Base-by-base conservation (phyloP, 2,888 invertebrate species). In the Meganola albula region DNA sequence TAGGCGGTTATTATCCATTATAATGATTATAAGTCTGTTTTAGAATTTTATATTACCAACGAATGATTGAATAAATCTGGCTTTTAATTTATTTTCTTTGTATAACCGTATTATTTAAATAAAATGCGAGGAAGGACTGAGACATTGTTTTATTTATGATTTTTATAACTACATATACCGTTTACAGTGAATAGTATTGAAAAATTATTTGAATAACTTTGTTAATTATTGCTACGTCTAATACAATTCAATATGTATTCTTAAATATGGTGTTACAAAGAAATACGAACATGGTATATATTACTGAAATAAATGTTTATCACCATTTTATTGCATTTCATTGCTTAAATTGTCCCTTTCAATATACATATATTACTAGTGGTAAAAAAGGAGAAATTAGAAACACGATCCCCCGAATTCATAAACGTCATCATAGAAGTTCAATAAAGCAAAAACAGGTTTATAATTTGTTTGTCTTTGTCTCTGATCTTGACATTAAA, bases 21-120 rank as follows among this genome's bases (percentile, higher is more conserved):
- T 71, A 62, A 71, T 63, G 54, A 76, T 69, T 74, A 73, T 71
- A 77, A 80, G 79, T 80, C 78, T 77, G 80, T 83, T 76, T 82
- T 83, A 84, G 82, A 84, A 79, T 85, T 85, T 85, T 84, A 84
- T 84, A 85, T 80, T 84, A 83, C 83, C 83, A 78, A 84, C 84
- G 83, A 83, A 82, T 72, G 73, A 80, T 76, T 76, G 76, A 82
- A 70, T 79, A 79, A 83, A 79, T 79, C 76, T 74, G 83, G 78
- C 78, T 83, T 83, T 78, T 83, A 83, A 79, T 82, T 84, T 82
- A 80, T 83, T 84, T 74, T 74, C 78, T 80, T 83, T 83, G 80
- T 83, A 82, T 84, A 83, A 80, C 80, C 84, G 80, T 83, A 83
- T 82, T 83, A 83, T 82, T 83, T 82, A 79, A 78, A 82, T 76